Base-by-base conservation (phyloP, 2,113 vertebrate genomes). In the Corythoichthys intestinalis region DNA sequence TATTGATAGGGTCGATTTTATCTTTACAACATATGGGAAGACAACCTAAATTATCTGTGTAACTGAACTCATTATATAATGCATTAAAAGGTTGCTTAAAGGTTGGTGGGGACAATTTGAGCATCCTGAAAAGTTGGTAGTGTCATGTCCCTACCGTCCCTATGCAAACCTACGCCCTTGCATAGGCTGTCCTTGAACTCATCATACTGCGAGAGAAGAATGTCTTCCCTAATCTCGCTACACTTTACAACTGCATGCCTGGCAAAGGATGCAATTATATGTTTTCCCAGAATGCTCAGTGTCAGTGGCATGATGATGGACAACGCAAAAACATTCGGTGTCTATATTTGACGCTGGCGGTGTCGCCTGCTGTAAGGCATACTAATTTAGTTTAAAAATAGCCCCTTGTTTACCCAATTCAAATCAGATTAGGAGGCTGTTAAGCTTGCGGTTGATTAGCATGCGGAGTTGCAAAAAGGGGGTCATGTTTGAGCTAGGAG, bases 211-310 rank as follows among this genome's bases (percentile, higher is more conserved):
- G 52, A 60, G 49, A 37, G 60, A 76, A 53, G 48, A 71, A 67
- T 74, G 63, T 57, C 71, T 39, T 44, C 74, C 72, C 75, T 65
- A 78, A 71, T 70, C 49, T 44, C 77, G 59, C 66, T 54, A 47
- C 58, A 74, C 65, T 79, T 83, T 79, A 69, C 65, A 69, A 72
- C 70, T 65, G 67, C 65, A 72, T 78, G 64, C 66, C 47, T 49
- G 67, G 69, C 75, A 73, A 81, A 75, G 50, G 71, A 83, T 71
- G 69, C 69, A 83, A 66, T 75, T 67, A 73, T 78, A 62, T 58
- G 67, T 62, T 71, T 86, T 83, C 80, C 71, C 69, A 81, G 79
- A 85, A 84, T 77, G 66, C 71, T 73, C 70, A 2, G 34, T 61
- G 61, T 69, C 67, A 73, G 76, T 75, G 78, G 70, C 63, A 59